Conservation (phyloP, 2,888 invertebrate species). For the Ichneumon xanthorius region DNA sequence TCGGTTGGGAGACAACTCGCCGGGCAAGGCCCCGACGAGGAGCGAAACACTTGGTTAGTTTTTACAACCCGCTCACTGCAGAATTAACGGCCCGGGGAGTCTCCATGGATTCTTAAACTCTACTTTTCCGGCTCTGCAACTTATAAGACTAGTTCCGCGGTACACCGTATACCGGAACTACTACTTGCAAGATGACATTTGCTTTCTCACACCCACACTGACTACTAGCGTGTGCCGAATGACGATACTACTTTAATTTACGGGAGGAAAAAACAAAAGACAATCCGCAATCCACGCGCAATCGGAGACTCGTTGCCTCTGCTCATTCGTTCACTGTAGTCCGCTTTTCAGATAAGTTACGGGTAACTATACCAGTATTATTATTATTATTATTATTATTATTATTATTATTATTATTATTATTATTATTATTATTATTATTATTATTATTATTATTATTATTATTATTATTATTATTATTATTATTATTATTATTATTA, state of each 20-base stretch:
- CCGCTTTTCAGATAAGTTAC: too few relatives aligned
- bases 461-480: too few relatives aligned
- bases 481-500: too few relatives aligned
- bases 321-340: conserved; percentile 48
- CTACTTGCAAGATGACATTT: too few relatives aligned
- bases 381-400: too few relatives aligned
- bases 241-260: conserved; percentile 54
- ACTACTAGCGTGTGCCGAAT: too few relatives aligned
- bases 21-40: conserved; percentile 40
- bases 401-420: too few relatives aligned
- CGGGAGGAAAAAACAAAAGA: conserved; percentile 58
- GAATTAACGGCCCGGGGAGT: conserved; percentile 37
- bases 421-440: too few relatives aligned
- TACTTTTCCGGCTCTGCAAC: conserved; percentile 27
- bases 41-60: conserved; percentile 58
- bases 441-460: too few relatives aligned
- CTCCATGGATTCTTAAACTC: conserved; percentile 47
- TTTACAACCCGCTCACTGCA: conserved; percentile 44
- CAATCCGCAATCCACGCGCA: conserved; percentile 50
- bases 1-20: conserved; percentile 42
- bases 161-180: neutral
- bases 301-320: conserved; percentile 43
- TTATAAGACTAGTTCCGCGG: conserved; percentile 16
- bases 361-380: too few relatives aligned
- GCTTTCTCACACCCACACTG: too few relatives aligned